Evolutionary conservation across 2,113 vertebrate species (phyloP).

Genomic region (Forbesichthys agassizii): DNA sequence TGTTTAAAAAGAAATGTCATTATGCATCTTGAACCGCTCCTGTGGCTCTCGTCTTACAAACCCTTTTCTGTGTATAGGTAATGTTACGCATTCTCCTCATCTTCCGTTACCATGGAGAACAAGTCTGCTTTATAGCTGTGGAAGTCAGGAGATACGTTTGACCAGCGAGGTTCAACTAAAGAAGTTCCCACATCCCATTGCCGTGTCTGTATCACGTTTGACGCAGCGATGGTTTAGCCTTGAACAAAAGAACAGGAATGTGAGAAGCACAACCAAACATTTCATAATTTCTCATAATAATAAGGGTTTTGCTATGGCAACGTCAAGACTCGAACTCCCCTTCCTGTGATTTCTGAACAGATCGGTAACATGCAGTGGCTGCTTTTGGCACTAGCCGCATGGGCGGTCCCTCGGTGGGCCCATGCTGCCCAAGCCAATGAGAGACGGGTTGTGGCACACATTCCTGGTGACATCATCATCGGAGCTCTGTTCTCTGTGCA

Average conservation of each 20-base stretch:
- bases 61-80: conserved; percentile 41
- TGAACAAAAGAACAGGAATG: conserved; percentile 30
- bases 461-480: conserved; percentile 95
- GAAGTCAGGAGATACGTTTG: conserved; percentile 19
- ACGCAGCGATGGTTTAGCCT: conserved; percentile 36
- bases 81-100: conserved; percentile 38
- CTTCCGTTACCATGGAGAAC: conserved; percentile 44
- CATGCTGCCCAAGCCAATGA: conserved; percentile 86
- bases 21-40: background rate
- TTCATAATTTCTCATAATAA: background rate
- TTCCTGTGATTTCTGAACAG: conserved; percentile 13
- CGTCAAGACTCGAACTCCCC: conserved; percentile 13
- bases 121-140: conserved; percentile 29
- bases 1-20: too few species aligned
- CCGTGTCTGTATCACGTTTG: conserved; percentile 28
- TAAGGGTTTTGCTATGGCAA: conserved; percentile 49
- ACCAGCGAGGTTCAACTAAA: conserved; percentile 28
- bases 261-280: too few species aligned
- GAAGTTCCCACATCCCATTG: conserved; percentile 40
- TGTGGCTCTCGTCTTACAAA: conserved; percentile 1
- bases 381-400: conserved; percentile 72
- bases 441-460: conserved; percentile 91
- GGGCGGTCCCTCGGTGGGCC: conserved; percentile 65
- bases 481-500: conserved; percentile 97
- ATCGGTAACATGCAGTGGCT: conserved; percentile 84